phyloP scores from a whole-genome alignment of 1,140 invertebrate genomes.

The Mya arenaria region DNA sequence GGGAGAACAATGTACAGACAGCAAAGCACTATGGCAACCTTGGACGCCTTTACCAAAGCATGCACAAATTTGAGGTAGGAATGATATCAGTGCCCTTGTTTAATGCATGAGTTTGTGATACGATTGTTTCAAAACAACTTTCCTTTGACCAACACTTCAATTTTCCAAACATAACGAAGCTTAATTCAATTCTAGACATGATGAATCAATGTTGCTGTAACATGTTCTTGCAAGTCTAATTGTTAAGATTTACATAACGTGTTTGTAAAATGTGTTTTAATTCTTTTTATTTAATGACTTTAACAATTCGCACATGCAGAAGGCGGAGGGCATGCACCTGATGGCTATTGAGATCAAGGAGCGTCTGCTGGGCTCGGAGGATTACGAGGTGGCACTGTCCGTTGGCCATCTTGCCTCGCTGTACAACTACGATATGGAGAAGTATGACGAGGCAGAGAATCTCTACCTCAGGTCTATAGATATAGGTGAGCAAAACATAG shows the following conservation, averaged over 20 bases:
- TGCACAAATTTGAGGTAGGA: constrained; percentile 89
- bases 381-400: constrained; percentile 95
- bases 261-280: no score
- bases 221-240: no score
- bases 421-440: constrained; percentile 96
- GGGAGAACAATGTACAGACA: constrained; percentile 95
- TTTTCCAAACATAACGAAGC: no score
- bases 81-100: no score
- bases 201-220: no score
- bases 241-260: no score
- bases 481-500: constrained; percentile 89
- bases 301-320: no score
- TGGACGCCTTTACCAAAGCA: constrained; percentile 94
- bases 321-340: constrained; percentile 94
- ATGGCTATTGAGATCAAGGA: constrained; percentile 96
- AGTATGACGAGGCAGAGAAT: constrained; percentile 91
- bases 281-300: no score
- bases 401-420: constrained; percentile 95
- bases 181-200: no score
- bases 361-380: constrained; percentile 90
- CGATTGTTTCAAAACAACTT: no score
- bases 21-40: constrained; percentile 97
- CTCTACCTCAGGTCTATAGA: constrained; percentile 93
- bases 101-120: no score
- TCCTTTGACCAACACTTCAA: no score